Evolutionary conservation across 2,888 invertebrate species (phyloP).

Genomic region (Euzophera pinguis): DNA sequence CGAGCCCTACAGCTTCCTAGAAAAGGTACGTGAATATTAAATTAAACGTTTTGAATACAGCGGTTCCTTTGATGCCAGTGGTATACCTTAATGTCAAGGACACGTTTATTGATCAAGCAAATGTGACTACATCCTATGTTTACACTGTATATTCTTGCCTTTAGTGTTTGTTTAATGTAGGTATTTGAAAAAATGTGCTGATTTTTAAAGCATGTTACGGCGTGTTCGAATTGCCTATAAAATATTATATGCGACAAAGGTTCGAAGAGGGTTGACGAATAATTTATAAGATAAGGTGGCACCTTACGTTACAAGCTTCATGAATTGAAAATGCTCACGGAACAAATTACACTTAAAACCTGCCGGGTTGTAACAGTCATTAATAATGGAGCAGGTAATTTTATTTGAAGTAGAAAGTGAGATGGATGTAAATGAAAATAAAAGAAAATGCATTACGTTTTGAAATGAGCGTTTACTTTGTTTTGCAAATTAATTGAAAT

Average conservation of each 20-base stretch:
- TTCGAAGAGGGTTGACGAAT: conserved; percentile 50
- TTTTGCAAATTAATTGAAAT: conserved; percentile 2
- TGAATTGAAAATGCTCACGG: conserved; percentile 31
- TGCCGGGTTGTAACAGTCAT: conserved; percentile 14
- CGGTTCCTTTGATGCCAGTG: conserved; percentile 37
- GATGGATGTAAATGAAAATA: neutral
- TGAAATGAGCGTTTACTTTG: neutral
- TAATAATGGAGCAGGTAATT: conserved; percentile 10
- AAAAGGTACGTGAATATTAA: conserved; percentile 61
- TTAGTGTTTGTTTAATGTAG: neutral
- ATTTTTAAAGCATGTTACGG: too few species aligned
- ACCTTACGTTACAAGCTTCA: conserved; percentile 40
- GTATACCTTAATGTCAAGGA: conserved; percentile 68
- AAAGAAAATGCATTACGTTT: neutral
- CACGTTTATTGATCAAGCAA: conserved; percentile 65
- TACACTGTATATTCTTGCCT: conserved; percentile 18
- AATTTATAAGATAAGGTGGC: conserved; percentile 64
- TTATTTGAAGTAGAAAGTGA: neutral
- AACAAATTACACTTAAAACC: conserved; percentile 21
- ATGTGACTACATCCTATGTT: conserved; percentile 23
- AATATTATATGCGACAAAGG: conserved; percentile 53
- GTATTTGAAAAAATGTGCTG: too few species aligned
- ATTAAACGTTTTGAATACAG: conserved; percentile 44
- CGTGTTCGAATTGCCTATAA: conserved; percentile 28
- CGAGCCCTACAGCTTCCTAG: conserved; percentile 19